Conservation (phyloP, 2,888 invertebrate species). For the Noctua janthina region DNA sequence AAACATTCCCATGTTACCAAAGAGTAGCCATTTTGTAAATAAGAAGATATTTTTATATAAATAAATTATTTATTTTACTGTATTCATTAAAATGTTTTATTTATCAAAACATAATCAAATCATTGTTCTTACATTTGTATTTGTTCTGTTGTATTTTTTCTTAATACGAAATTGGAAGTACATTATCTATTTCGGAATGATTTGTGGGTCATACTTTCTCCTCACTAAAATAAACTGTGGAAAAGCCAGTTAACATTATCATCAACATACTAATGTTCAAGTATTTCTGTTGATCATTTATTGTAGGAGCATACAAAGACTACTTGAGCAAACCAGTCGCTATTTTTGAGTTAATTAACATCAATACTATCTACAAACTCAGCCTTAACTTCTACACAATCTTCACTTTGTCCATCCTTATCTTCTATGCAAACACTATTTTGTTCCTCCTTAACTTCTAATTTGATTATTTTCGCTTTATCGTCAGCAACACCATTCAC, state of each 20-base stretch:
- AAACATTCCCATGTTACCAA: slow-evolving; percentile 66
- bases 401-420: slow-evolving; percentile 68
- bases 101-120: slow-evolving; percentile 29
- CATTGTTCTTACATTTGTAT: slow-evolving; percentile 48
- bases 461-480: slow-evolving; percentile 80
- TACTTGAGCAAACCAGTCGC: not conserved
- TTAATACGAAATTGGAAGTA: slow-evolving; percentile 7
- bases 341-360: not conserved
- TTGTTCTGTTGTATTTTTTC: slow-evolving; percentile 46
- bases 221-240: slow-evolving; percentile 8
- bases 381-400: slow-evolving; percentile 38
- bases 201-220: slow-evolving; percentile 12
- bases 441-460: slow-evolving; percentile 76
- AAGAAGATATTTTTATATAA: slow-evolving; percentile 51
- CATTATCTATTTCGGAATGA: slow-evolving; percentile 37
- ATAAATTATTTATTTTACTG: slow-evolving; percentile 61
- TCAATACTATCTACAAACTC: slow-evolving; percentile 20
- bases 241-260: not conserved
- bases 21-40: slow-evolving; percentile 64
- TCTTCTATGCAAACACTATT: slow-evolving; percentile 32
- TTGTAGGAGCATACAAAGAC: not conserved
- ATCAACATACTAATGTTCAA: not conserved
- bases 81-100: slow-evolving; percentile 38
- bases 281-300: not conserved
- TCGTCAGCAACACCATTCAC: slow-evolving; percentile 63